Evolutionary conservation across 2,113 vertebrate genomes (phyloP).

Genomic region (Zosterops pallidus): DNA sequence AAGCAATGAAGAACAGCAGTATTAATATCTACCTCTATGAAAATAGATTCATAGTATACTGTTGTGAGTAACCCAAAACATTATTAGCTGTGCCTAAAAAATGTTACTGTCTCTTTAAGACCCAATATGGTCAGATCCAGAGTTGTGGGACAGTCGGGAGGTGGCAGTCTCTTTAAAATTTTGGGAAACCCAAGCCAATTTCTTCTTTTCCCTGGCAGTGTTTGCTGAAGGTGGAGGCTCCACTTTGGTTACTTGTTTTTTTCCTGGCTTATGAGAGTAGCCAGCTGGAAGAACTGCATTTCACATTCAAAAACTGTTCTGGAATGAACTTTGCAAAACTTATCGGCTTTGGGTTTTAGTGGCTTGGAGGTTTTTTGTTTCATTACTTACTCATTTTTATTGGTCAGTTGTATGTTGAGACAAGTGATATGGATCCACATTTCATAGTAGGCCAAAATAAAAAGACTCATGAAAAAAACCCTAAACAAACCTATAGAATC

Average conservation of each 20-base stretch:
- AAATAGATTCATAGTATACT: not conserved
- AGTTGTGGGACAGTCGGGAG: no score
- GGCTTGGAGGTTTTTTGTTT: rapidly evolving
- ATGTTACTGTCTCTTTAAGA: not conserved
- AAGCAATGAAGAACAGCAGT: not conserved
- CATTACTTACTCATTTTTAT: not conserved
- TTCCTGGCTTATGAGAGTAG: not conserved
- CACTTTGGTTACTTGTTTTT: not conserved
- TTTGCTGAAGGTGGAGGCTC: not conserved
- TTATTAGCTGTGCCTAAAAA: not conserved
- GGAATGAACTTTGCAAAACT: not conserved
- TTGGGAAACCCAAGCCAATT: not conserved
- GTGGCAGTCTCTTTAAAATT: not conserved
- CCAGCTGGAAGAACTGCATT: not conserved
- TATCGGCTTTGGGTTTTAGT: rapidly evolving
- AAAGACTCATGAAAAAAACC: not conserved
- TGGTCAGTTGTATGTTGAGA: not conserved
- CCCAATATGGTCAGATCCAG: rapidly evolving
- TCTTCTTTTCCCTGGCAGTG: not conserved
- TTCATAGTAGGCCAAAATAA: not conserved
- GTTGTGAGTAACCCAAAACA: rapidly evolving
- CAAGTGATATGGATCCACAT: not conserved
- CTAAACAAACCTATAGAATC: not conserved
- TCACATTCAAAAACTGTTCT: not conserved
- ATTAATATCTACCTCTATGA: not conserved